Conservation (phyloP, 2,888 invertebrate species). For the Ochropleura leucogaster region DNA sequence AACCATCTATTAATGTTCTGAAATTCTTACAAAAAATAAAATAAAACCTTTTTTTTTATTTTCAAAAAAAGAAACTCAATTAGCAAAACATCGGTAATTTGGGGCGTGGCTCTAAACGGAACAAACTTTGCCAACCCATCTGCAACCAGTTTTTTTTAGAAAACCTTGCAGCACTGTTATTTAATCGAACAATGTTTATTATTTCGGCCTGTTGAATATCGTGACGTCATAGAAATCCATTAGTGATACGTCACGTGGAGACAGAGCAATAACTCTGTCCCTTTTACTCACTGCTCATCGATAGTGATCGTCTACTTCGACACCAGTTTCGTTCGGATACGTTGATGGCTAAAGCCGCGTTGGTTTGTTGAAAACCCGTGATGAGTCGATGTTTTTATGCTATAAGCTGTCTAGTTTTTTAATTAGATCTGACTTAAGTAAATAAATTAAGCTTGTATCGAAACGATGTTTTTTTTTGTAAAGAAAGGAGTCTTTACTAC, state of each 20-base stretch:
- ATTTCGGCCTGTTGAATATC: constrained; percentile 27
- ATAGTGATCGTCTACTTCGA: neutral
- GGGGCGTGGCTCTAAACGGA: neutral
- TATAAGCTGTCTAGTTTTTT: neutral
- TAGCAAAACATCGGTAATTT: neutral
- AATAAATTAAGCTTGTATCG: neutral
- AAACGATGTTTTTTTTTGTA: neutral
- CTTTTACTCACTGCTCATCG: constrained; percentile 2
- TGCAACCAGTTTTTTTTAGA: neutral
- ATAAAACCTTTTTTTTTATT: neutral
- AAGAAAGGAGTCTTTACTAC: neutral
- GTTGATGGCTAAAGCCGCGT: neutral
- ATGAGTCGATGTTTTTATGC: neutral
- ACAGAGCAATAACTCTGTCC: constrained; percentile 8
- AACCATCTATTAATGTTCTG: too few relatives aligned
- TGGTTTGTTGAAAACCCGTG: neutral
- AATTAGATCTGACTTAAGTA: neutral
- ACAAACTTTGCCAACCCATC: neutral
- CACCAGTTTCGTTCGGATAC: constrained; percentile 32
- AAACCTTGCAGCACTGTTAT: neutral
- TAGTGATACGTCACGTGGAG: constrained; percentile 15
- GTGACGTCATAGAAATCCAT: constrained; percentile 5
- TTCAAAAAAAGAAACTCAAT: neutral
- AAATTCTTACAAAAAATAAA: too few relatives aligned
- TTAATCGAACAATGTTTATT: neutral